Evolutionary conservation across 1,140 invertebrate species (phyloP), one percentile per base, ranked within the genome.

Genomic region (Bicyclus anynana): DNA sequence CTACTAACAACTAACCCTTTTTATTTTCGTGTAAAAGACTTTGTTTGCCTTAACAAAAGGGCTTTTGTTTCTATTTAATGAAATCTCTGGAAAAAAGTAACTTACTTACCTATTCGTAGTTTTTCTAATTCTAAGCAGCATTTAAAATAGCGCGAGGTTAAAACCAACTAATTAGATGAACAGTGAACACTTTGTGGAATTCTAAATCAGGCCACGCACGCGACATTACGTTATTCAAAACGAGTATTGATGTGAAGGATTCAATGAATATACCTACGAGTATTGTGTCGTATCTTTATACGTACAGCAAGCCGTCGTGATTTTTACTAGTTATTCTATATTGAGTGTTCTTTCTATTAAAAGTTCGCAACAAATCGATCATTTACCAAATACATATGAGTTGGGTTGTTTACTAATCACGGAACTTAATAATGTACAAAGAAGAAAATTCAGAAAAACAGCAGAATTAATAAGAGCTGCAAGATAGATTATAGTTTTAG

Each of bases 1-100:
- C 52, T 54, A 46, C 52, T 35, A 50, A 50, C 21, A 59, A 51
- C 56, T 26, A 42, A 38, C 51, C 44, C 46, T 53, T 60, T 60
- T 51, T 44, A 49, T 44, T 59, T 38, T 6, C n/a, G 17, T 26
- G 16, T 23, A 23, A 23, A 46, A 53, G 21, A 29, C 23, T 29
- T 44, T 44, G 4, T 26, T 14, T 21, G 10, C 21, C 27, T 26
- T 14, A 47, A 47, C 20, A 47, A 26, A 23, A 33, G 29, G 29
- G 29, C n/a, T 33, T 33, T 33, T 33, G 29, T 33, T 33, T 33
- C 29, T 33, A 33, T 33, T 33, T 33, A 33, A 7, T 33, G 29
- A 33, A 33, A 33, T 12, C n/a, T 33, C n/a, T 33, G n/a, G 10
- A 33, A 33, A 33, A 33, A 4, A 10, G 29, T 10, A 12, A n/a